Evolutionary conservation across 1,140 invertebrate species (phyloP).

Genomic region (Agrilus planipennis): DNA sequence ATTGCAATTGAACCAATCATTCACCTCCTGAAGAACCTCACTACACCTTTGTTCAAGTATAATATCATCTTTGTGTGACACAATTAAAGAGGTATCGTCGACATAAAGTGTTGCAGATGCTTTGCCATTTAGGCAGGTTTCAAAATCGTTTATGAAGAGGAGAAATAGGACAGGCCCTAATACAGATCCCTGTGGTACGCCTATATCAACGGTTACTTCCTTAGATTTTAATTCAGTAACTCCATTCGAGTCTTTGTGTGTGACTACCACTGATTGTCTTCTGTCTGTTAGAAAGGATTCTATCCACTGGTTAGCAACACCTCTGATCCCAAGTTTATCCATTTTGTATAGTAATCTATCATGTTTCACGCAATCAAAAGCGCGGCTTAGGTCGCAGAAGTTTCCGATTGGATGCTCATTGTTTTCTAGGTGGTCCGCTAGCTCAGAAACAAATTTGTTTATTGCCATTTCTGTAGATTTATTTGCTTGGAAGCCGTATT

Average conservation of each 20-base stretch:
- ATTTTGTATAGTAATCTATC: slow-evolving; percentile 2
- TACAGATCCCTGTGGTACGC: not conserved
- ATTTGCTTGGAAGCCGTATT: slow-evolving; percentile 7
- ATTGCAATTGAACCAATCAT: too few relatives aligned
- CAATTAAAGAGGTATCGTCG: too few relatives aligned
- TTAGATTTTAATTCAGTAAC: not conserved
- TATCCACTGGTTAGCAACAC: slow-evolving; percentile 4
- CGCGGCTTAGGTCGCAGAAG: slow-evolving; percentile 1
- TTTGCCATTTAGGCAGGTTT: too few relatives aligned
- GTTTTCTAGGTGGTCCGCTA: not conserved
- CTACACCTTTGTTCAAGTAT: not conserved
- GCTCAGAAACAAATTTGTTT: not conserved
- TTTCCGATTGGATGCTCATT: slow-evolving; percentile 1
- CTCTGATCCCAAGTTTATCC: not conserved
- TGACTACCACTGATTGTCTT: slow-evolving; percentile 2
- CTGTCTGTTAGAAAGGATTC: slow-evolving; percentile 4
- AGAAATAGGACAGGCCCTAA: not conserved
- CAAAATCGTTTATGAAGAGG: not conserved
- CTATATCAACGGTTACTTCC: not conserved
- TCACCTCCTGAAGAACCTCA: too few relatives aligned
- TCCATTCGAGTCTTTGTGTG: not conserved
- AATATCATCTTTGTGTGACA: not conserved
- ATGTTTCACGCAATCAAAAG: slow-evolving; percentile 1
- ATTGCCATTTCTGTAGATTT: not conserved
- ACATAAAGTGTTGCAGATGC: too few relatives aligned